Evolutionary conservation across 2,888 invertebrate species (phyloP), one percentile per base, ranked within the genome.

Genomic region (Balanococcus diminutus): DNA sequence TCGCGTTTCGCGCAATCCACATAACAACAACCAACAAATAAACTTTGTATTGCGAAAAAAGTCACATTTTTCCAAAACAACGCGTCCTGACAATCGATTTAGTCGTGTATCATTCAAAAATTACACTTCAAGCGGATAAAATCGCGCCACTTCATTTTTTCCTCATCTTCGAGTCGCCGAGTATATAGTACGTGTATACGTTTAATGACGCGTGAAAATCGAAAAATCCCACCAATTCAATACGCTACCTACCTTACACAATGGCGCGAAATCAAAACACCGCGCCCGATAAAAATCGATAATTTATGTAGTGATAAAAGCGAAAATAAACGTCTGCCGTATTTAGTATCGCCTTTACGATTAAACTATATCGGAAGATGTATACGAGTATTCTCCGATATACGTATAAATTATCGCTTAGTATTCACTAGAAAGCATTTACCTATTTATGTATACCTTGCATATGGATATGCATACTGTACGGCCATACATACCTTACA

Each of bases 221-320:
- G 72, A 72, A 25, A 72, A 72, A 72, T 72, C 72, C 72, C 8
- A 72, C 32, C 31, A 72, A 72, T 72, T 72, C 72, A 72, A 72
- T 61, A 61, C 31, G 72, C 31, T 72, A 72, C 72, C 72, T 32
- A 72, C 72, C 72, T 72, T 25, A 19, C 32, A 83, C 56, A 83
- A 61, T 32, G 56, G 83, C 31, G 31, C 83, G 31, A 83, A 61
- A 83, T 83, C 83, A 83, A 83, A 83, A 83, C 83, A 83, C 32
- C 56, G 46, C 25, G 32, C 31, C 56, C 67, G 83, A 56, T 36
- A 36, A 28, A 56, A 83, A 83, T 83, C 83, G 83, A 83, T 83
- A 61, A 83, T 83, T 83, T 83, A 83, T 83, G 83, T 83, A 83
- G 83, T 83, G 51, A 83, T 61, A 83, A 83, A 56, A 83, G 51